These are phyloP conservation scores for Sciurus niger DNA, from an alignment of 2,113 vertebrate genomes.

Conservation along the genomic window DNA sequence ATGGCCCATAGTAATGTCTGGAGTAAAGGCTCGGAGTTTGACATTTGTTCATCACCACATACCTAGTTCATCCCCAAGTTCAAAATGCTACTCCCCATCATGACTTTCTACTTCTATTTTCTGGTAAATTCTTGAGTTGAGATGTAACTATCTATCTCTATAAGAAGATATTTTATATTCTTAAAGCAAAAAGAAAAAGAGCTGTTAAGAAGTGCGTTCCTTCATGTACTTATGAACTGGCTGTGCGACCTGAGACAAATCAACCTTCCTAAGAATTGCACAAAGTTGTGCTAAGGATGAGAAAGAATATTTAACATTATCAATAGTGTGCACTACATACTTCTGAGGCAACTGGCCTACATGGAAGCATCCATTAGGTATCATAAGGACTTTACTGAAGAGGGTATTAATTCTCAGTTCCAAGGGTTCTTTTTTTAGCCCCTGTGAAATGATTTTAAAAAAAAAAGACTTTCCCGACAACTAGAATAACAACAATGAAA, in stretches of 20 bases:
- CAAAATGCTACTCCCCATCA: neutral
- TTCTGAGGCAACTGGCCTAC: neutral
- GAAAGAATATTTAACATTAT: neutral
- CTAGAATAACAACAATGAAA: conserved; percentile 55
- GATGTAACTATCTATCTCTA: neutral
- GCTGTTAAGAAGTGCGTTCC: neutral
- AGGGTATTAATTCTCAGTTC: neutral
- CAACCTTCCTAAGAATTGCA: neutral
- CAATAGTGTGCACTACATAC: neutral
- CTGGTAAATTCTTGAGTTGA: neutral
- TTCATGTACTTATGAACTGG: neutral
- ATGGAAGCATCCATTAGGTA: neutral
- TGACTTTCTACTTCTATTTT: neutral
- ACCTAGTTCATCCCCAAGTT: neutral
- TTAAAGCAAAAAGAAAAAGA: neutral
- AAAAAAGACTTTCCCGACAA: conserved; percentile 32
- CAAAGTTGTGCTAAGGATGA: neutral
- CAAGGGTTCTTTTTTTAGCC: neutral
- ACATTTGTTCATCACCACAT: neutral
- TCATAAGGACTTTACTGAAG: neutral
- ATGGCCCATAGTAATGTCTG: neutral
- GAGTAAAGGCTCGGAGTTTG: neutral
- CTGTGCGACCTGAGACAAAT: neutral
- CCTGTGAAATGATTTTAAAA: neutral
- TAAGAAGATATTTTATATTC: neutral